Evolutionary conservation across 2,888 invertebrate genomes (phyloP).

Genomic region (Xestia rhomboidea): DNA sequence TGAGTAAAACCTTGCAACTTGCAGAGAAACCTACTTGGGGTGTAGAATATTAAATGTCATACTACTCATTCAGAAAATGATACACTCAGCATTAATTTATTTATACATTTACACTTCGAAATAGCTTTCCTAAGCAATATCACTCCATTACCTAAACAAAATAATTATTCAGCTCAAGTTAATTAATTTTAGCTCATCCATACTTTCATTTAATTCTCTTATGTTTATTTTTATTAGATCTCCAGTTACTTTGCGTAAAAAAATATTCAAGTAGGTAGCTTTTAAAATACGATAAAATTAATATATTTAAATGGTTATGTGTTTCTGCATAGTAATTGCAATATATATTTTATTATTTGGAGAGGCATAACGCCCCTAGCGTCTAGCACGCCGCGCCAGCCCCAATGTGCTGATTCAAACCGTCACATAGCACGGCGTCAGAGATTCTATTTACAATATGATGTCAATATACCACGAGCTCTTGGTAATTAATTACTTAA

Average conservation of each 20-base stretch:
- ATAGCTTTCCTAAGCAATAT: slow-evolving; percentile 84
- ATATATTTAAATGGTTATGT: slow-evolving; percentile 56
- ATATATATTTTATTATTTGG: slow-evolving; percentile 50
- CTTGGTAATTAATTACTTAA: too few species aligned
- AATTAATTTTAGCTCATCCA: slow-evolving; percentile 76
- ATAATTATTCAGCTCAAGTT: slow-evolving; percentile 80
- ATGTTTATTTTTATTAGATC: slow-evolving; percentile 73
- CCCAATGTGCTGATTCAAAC: slow-evolving; percentile 17
- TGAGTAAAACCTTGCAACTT: slow-evolving; percentile 17
- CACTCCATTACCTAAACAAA: slow-evolving; percentile 82
- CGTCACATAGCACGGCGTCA: slow-evolving; percentile 5
- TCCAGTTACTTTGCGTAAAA: slow-evolving; percentile 71
- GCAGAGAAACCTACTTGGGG: slow-evolving; percentile 11
- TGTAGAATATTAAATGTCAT: slow-evolving; percentile 15
- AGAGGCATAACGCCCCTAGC: slow-evolving; percentile 29
- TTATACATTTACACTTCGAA: slow-evolving; percentile 87
- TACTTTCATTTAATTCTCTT: slow-evolving; percentile 73
- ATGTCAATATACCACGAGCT: slow-evolving; percentile 24
- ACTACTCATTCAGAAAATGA: slow-evolving; percentile 75
- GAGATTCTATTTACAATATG: slow-evolving; percentile 45
- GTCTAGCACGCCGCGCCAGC: slow-evolving; percentile 16
- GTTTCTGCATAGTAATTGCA: slow-evolving; percentile 45
- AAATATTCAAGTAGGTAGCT: slow-evolving; percentile 64
- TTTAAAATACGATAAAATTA: slow-evolving; percentile 62
- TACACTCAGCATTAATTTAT: slow-evolving; percentile 86